These are phyloP conservation scores for Diadema setosum DNA, from an alignment of 35 echinoderm and acorn worm species.

Conservation along the genomic window DNA sequence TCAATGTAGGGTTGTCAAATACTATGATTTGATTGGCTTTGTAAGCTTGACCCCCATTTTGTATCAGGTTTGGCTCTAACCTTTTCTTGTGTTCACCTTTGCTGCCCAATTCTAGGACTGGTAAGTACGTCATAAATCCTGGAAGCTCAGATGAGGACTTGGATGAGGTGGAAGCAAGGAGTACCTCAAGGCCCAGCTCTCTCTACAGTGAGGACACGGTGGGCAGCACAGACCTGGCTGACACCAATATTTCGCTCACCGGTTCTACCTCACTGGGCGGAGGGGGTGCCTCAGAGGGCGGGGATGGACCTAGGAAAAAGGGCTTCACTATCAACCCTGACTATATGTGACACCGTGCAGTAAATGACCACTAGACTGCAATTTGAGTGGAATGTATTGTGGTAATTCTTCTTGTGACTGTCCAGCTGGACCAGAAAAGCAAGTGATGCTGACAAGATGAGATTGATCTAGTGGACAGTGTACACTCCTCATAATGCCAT, in stretches of 20 bases:
- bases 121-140: conserved; percentile 60
- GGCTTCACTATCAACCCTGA: conserved; percentile 78
- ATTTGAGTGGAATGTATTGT: no score
- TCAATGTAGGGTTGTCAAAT: no score
- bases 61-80: not conserved
- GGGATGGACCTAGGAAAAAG: conserved; percentile 52
- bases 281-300: not conserved
- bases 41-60: no score
- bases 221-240: conserved; percentile 35
- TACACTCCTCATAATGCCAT: no score
- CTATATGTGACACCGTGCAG: conserved; percentile 72
- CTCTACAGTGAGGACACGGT: conserved; percentile 90
- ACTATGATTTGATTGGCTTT: no score
- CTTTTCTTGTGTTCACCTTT: not conserved
- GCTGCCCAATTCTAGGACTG: not conserved
- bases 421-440: no score
- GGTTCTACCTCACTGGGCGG: not conserved
- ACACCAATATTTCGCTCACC: not conserved
- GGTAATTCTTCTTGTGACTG: no score
- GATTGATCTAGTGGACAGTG: no score
- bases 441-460: no score
- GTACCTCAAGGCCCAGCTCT: conserved; percentile 64
- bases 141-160: conserved; percentile 54
- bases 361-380: no score
- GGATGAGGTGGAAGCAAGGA: conserved; percentile 38